Evolutionary conservation across 2,888 invertebrate genomes (phyloP).

Genomic region (Melolontha melolontha): DNA sequence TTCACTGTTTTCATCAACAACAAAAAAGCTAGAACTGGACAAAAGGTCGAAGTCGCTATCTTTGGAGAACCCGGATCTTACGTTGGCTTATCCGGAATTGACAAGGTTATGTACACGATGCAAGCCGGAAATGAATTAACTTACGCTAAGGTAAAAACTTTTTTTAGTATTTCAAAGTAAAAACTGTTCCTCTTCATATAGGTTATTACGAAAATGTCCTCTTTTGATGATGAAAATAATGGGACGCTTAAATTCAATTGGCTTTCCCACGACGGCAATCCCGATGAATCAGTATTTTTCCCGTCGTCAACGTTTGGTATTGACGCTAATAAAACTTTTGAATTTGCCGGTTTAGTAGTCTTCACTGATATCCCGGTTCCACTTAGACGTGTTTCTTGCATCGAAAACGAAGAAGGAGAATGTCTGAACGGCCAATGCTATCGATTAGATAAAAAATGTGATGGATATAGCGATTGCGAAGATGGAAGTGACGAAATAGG

Average conservation of each 20-base stretch:
- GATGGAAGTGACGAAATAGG: slow-evolving; percentile 88
- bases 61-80: slow-evolving; percentile 95
- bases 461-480: slow-evolving; percentile 81
- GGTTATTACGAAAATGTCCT: slow-evolving; percentile 88
- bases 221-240: slow-evolving; percentile 87
- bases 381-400: slow-evolving; percentile 76
- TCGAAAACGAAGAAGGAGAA: slow-evolving; percentile 76
- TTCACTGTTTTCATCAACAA: slow-evolving; percentile 90
- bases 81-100: slow-evolving; percentile 91
- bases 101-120: slow-evolving; percentile 90
- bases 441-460: slow-evolving; percentile 79
- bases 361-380: slow-evolving; percentile 90
- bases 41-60: slow-evolving; percentile 92
- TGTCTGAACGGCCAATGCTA: slow-evolving; percentile 89
- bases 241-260: slow-evolving; percentile 86
- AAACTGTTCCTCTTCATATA: slow-evolving; percentile 51
- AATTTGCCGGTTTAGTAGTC: slow-evolving; percentile 88
- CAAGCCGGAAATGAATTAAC: slow-evolving; percentile 92
- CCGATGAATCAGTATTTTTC: slow-evolving; percentile 87
- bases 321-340: slow-evolving; percentile 94
- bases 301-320: slow-evolving; percentile 92
- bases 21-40: slow-evolving; percentile 92
- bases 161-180: background rate
- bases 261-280: slow-evolving; percentile 87
- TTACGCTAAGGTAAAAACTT: slow-evolving; percentile 77